Evolutionary conservation across 2,113 vertebrate genomes (phyloP), one percentile per base, ranked within the genome.

Genomic region (Mustela nigripes): DNA sequence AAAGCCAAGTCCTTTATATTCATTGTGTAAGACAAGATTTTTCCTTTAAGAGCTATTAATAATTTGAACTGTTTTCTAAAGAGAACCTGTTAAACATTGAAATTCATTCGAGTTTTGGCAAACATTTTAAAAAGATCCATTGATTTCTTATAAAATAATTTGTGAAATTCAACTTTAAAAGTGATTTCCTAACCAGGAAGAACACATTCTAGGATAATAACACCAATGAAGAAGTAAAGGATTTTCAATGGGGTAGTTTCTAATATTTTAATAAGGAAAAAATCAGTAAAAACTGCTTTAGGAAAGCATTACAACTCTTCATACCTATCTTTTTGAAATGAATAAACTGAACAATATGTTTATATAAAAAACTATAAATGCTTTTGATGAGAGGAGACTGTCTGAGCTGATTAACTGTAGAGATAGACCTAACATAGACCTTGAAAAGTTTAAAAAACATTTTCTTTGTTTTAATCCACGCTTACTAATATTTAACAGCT

Each of bases 61-160:
- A 89, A 58, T 74, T 74, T 36, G 86, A 19, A 36, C 24, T 85
- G 24, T 74, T 92, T 90, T 76, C 58, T 86, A 92, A 82, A 94
- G 39, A 56, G 76, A 87, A 63, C 92, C 67, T 89, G 78, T 94
- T 92, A 84, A 92, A 80, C 90, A 65, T 19, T 94, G 56, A 84
- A 88, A 81, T 97, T 97, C 33, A 65, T 96, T 96, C 76, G 90
- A 69, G 53, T 97, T 94, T 62, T 92, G 81, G 92, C 85, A 97
- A 62, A 45, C 3, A 14, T 69, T 48, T 48, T 83, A 60, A n/a
- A 19, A 93, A 91, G 86, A 56, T 42, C 18, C 65, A 7, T 60
- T 92, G 48, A 90, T 83, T 95, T 94, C 36, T 90, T 58, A 6
- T 92, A 65, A 95, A 95, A 73, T 28, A 76, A 18, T 67, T 74